phyloP scores from a whole-genome alignment of 2,113 vertebrate genomes.

The Centropristis striata region DNA sequence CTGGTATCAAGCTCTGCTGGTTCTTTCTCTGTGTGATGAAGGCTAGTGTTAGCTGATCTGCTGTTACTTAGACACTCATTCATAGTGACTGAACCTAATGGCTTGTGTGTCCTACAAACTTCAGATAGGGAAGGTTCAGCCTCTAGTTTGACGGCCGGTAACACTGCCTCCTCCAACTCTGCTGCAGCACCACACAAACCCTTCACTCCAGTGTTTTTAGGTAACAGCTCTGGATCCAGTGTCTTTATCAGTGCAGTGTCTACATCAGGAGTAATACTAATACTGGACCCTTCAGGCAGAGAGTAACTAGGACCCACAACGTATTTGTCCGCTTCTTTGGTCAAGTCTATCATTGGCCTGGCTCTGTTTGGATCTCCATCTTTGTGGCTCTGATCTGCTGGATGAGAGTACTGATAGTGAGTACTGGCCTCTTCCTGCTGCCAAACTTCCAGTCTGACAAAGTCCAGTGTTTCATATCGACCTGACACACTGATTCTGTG shows the following conservation, averaged over 20 bases:
- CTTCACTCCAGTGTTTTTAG: not conserved
- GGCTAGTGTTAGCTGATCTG: not conserved
- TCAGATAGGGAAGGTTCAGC: slow-evolving; percentile 16
- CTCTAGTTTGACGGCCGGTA: slow-evolving; percentile 37
- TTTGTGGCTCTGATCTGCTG: not conserved
- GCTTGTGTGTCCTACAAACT: not conserved
- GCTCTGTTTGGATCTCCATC: not conserved
- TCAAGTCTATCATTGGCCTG: not conserved
- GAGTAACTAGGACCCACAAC: slow-evolving; percentile 7
- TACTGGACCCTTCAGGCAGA: not conserved
- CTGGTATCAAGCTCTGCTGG: not conserved
- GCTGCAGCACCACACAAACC: not conserved
- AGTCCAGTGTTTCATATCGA: not conserved
- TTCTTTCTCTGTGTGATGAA: not conserved
- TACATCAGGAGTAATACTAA: not conserved
- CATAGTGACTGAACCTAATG: not conserved
- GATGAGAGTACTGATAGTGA: not conserved
- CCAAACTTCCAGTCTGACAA: not conserved
- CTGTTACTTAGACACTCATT: slow-evolving; percentile 1
- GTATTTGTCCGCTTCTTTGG: not conserved
- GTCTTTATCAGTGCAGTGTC: not conserved
- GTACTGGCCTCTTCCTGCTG: not conserved
- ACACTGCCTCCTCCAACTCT: slow-evolving; percentile 6
- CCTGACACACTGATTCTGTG: not conserved
- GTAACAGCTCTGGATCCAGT: not conserved